These are phyloP conservation scores for Daboia siamensis DNA, from an alignment of 2,113 vertebrate species.

Conservation along the genomic window DNA sequence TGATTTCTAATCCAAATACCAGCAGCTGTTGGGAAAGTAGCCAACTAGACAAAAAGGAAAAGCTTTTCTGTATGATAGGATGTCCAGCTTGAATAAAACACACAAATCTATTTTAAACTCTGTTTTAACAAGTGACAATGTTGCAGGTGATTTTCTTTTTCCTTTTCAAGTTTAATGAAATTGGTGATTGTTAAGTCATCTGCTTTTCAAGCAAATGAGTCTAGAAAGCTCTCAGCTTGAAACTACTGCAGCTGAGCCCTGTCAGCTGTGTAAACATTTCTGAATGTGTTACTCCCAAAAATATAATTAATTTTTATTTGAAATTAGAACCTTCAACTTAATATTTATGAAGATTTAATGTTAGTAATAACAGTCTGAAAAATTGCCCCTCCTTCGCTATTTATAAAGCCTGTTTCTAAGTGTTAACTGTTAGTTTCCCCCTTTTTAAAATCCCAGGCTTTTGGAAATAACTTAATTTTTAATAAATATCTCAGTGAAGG, in stretches of 20 bases:
- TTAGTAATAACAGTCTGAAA: slow-evolving; percentile 59
- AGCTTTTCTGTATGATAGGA: slow-evolving; percentile 47
- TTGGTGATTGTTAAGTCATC: slow-evolving; percentile 71
- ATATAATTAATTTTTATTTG: slow-evolving; percentile 78
- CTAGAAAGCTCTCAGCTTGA: slow-evolving; percentile 68
- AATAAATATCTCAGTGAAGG: slow-evolving; percentile 3
- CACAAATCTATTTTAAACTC: slow-evolving; percentile 51
- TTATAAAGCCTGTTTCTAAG: slow-evolving; percentile 48
- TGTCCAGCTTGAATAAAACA: slow-evolving; percentile 48
- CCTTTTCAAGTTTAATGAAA: slow-evolving; percentile 69
- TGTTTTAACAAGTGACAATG: slow-evolving; percentile 67
- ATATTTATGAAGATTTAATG: slow-evolving; percentile 70
- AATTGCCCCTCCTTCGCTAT: slow-evolving; percentile 42
- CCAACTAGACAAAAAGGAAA: slow-evolving; percentile 42
- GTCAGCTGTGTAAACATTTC: slow-evolving; percentile 80
- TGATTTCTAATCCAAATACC: slow-evolving; percentile 56
- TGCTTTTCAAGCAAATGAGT: slow-evolving; percentile 65
- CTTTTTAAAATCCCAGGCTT: neutral
- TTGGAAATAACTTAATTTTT: slow-evolving; percentile 22
- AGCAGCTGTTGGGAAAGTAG: slow-evolving; percentile 52
- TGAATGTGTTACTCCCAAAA: slow-evolving; percentile 77
- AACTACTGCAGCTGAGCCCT: slow-evolving; percentile 72
- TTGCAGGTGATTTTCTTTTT: slow-evolving; percentile 64
- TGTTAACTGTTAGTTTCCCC: slow-evolving; percentile 21
- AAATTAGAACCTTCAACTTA: slow-evolving; percentile 67